Evolutionary conservation across 2,113 vertebrate genomes (phyloP).

Genomic region (Aramus guarauna): DNA sequence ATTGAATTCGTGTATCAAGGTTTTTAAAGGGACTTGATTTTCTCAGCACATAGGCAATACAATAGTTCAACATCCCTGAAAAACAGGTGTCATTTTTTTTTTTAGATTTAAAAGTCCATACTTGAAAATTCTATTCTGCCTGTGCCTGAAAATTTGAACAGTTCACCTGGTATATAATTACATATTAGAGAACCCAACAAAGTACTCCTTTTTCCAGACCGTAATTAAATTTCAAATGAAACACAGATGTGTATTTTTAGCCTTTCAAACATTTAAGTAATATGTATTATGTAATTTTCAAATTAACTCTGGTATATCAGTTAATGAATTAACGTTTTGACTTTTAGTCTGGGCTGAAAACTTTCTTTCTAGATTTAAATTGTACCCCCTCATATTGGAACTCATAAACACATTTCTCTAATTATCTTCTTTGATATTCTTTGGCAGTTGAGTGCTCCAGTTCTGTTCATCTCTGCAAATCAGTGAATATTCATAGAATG

Average conservation of each 20-base stretch:
- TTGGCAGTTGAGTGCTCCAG: not conserved
- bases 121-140: not conserved
- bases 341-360: not conserved
- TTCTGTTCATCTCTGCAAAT: not conserved
- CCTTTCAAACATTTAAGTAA: not conserved
- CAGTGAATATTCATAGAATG: not conserved
- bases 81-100: not conserved
- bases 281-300: not conserved
- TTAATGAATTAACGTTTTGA: not conserved
- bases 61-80: not conserved
- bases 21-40: not conserved
- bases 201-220: not conserved
- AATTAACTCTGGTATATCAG: not conserved
- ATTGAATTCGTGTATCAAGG: not conserved
- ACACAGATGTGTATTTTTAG: not conserved
- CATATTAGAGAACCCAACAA: not conserved
- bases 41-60: not conserved
- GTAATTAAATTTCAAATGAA: not conserved
- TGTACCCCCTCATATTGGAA: not conserved
- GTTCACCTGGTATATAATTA: not conserved
- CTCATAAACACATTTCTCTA: not conserved
- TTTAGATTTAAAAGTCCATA: not conserved
- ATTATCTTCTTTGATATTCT: not conserved
- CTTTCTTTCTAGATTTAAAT: not conserved
- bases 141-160: not conserved